A percentile compares a stretch with the other conserved stretches of the same genome.
Conservation (phyloP, 2,113 vertebrate species). For the Bostrychus sinensis region DNA sequence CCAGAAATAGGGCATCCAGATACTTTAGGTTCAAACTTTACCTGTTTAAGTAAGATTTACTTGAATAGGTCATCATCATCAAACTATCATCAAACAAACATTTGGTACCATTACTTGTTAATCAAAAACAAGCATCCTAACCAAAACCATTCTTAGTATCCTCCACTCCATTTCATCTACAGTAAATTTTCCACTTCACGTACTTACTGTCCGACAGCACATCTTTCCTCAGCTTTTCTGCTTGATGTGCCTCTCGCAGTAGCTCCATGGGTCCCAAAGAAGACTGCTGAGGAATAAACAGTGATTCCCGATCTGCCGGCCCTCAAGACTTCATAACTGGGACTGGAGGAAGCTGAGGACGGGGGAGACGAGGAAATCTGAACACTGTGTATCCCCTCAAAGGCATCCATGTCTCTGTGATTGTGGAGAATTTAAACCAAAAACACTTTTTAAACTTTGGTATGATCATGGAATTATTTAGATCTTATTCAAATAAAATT, state of each 20-base stretch:
- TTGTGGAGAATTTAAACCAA: slow-evolving; percentile 7
- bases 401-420: slow-evolving; percentile 72
- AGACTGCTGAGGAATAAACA: slow-evolving; percentile 73
- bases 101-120: too few relatives aligned
- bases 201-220: slow-evolving; percentile 73
- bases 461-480: neutral
- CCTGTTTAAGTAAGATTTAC: too few relatives aligned
- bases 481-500: neutral
- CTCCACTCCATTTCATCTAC: too few relatives aligned
- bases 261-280: slow-evolving; percentile 63
- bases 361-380: slow-evolving; percentile 74
- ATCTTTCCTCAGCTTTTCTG: slow-evolving; percentile 45
- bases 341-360: slow-evolving; percentile 33
- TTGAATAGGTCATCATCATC: too few relatives aligned
- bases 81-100: too few relatives aligned
- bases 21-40: too few relatives aligned
- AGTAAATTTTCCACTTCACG: neutral
- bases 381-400: slow-evolving; percentile 79
- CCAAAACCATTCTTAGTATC: too few relatives aligned
- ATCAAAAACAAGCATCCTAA: too few relatives aligned
- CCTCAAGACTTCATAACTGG: slow-evolving; percentile 74
- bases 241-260: slow-evolving; percentile 29
- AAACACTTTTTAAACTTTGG: neutral
- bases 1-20: too few relatives aligned
- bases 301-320: slow-evolving; percentile 66